phyloP scores from a whole-genome alignment of 2,797 vertebrate genomes.

The Anniella stebbinsi region DNA sequence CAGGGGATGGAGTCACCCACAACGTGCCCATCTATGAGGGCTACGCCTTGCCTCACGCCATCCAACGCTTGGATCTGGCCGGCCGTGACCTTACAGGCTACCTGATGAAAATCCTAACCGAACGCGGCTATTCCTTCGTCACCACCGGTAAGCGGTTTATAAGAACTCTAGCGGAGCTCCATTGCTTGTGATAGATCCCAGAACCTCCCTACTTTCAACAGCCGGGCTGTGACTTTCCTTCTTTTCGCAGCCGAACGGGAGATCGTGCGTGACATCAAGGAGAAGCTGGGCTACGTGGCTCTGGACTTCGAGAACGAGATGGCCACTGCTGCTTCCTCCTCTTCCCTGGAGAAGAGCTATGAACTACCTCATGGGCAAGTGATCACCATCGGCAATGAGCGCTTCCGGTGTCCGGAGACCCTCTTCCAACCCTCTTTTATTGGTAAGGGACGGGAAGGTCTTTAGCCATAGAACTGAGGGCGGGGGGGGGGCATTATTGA shows the following conservation, averaged over 20 bases:
- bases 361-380: conserved; percentile 86
- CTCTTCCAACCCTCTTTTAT: conserved; percentile 85
- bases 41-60: conserved; percentile 81
- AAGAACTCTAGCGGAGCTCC: background rate
- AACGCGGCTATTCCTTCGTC: conserved; percentile 81
- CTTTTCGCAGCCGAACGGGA: conserved; percentile 80
- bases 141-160: conserved; percentile 72
- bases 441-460: conserved; percentile 71
- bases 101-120: conserved; percentile 83
- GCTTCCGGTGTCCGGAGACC: conserved; percentile 87
- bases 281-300: conserved; percentile 85
- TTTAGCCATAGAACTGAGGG: background rate
- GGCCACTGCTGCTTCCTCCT: conserved; percentile 85
- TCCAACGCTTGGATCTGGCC: conserved; percentile 80
- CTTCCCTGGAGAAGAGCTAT: conserved; percentile 87
- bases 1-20: conserved; percentile 81
- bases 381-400: conserved; percentile 87
- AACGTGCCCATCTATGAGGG: conserved; percentile 82
- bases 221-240: background rate
- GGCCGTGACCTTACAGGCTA: conserved; percentile 82
- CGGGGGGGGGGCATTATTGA: too few species aligned
- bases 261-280: conserved; percentile 86
- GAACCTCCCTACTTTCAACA: too few species aligned
- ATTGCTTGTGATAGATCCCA: too few species aligned
- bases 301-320: conserved; percentile 88